Evolutionary conservation across 2,888 invertebrate genomes (phyloP), one percentile per base, ranked within the genome.

Genomic region (Xylophagus ater): DNA sequence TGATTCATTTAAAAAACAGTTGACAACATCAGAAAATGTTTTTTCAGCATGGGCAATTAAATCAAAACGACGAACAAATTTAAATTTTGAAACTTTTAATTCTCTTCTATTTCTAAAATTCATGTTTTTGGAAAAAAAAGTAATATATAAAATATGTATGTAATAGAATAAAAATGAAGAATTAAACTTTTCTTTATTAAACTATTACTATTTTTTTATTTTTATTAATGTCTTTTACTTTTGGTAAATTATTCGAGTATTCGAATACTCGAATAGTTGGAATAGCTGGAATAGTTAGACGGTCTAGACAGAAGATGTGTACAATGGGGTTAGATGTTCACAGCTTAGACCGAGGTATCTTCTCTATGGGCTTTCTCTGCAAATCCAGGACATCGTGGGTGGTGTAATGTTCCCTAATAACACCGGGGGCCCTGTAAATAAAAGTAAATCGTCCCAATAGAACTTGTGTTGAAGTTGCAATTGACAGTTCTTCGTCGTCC

Each of bases 191-290:
- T 23, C n/a, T 23, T 23, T 23, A 26, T 26, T 26, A 14, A 26
- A 26, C 3, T 26, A 14, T 26, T 4, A 26, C 6, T 26, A 26
- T 26, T 28, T 28, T 28, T 15, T n/a, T 17, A 2, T 15, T 28
- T 28, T 28, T 28, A 15, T 28, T 28, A 28, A 28, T 28, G 15
- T 28, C 15, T 28, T 15, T 3, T 28, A 28, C 15, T 15, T 28
- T 28, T 28, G 28, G 15, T 28, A 28, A 28, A 28, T 28, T 28
- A 28, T 28, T 28, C 28, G 28, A 15, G 28, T 28, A 28, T 26
- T 14, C 26, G 26, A 26, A 13, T 26, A 26, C 14, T 26, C 26
- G 26, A 26, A 26, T 26, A 26, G n/a, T n/a, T n/a, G n/a, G n/a
- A n/a, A n/a, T n/a, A n/a, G n/a, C n/a, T n/a, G n/a, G n/a, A n/a